Percentiles rank a stretch among this genome's conserved stretches.
Conservation (phyloP, 2,888 invertebrate species). For the Bellardia pandia region DNA sequence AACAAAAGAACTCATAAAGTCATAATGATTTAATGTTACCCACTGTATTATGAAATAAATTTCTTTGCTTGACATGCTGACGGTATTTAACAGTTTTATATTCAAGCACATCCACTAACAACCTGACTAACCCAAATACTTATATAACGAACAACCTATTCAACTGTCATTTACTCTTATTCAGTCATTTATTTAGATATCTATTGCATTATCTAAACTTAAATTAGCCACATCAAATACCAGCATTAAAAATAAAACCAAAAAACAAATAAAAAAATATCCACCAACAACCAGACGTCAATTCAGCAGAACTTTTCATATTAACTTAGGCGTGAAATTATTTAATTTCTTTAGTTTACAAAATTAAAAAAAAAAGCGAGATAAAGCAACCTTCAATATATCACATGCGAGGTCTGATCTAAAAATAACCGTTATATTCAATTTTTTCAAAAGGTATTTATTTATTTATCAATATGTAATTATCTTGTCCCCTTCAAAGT, state of each 20-base stretch:
- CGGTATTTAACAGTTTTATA: no score
- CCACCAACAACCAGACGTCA: constrained; percentile 11
- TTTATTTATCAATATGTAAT: no score
- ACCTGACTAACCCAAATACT: no score
- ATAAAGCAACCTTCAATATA: background rate
- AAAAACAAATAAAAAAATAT: background rate
- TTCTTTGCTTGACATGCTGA: no score
- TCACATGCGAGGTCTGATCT: no score
- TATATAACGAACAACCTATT: background rate
- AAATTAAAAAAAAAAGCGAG: background rate
- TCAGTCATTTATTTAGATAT: background rate
- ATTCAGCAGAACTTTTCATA: constrained; percentile 21
- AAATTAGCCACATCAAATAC: background rate
- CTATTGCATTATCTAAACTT: background rate
- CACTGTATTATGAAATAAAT: no score
- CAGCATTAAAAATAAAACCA: background rate
- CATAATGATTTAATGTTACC: no score
- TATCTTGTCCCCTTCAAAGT: no score
- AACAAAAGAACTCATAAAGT: no score
- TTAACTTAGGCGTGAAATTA: constrained; percentile 61
- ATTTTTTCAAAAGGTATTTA: no score
- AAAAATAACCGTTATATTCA: no score
- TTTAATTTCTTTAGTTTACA: background rate
- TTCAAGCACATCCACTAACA: background rate
- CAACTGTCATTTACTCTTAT: background rate